Evolutionary conservation across 37 sponge, comb jelly and placozoan genomes (phyloP).

Genomic region (Mnemiopsis leidyi): DNA sequence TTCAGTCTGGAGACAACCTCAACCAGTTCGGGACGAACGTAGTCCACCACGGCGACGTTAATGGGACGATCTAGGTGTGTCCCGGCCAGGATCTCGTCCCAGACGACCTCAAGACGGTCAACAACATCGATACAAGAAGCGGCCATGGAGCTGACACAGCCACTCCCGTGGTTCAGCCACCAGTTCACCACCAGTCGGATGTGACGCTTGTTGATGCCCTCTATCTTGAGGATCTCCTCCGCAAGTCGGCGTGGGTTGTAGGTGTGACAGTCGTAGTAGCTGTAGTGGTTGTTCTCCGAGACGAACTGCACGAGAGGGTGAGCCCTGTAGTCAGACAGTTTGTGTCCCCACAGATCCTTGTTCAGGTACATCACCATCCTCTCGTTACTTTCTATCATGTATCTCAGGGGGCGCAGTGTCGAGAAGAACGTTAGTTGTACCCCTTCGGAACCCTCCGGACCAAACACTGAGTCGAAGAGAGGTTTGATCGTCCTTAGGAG

Average conservation of each 20-base stretch:
- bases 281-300: not conserved
- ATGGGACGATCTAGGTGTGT: not conserved
- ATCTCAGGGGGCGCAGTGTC: not conserved
- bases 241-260: constrained; percentile 4
- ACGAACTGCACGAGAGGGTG: not conserved
- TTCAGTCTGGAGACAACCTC: not conserved
- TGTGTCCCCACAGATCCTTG: not conserved
- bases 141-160: not conserved
- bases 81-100: not conserved
- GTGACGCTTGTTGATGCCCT: constrained; percentile 10
- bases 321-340: not conserved
- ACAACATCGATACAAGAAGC: not conserved
- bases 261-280: not conserved
- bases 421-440: not conserved
- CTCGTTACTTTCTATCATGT: constrained; percentile 22
- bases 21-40: not conserved
- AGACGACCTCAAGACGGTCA: not conserved
- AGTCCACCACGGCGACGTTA: not conserved
- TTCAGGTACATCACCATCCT: constrained; percentile 19
- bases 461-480: not conserved
- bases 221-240: constrained; percentile 1
- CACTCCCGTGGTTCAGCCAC: not conserved
- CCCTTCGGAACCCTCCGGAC: not conserved
- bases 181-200: not conserved
- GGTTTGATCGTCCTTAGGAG: not conserved